Evolutionary conservation across 1,140 invertebrate genomes (phyloP), one percentile per base, ranked within the genome.

Genomic region (Grapholita molesta): DNA sequence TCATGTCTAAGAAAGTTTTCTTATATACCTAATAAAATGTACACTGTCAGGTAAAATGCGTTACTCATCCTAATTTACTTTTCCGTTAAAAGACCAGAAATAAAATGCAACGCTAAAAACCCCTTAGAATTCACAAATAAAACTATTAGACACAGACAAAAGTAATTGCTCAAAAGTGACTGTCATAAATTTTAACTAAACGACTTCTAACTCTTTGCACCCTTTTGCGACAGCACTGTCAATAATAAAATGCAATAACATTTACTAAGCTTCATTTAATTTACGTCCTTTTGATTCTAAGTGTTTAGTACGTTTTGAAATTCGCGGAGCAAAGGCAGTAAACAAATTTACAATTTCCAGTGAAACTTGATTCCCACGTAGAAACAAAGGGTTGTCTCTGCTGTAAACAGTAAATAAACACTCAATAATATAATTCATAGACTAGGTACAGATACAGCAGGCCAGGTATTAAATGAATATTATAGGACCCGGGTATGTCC

Each of bases 311-410:
- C 33, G 33, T 64, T 35, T 25, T 18, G 48, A 69, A 23, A 48
- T 35, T 69, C 71, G 52, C 52, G 30, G 9, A 70, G 66, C 33
- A 74, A 77, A 74, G n/a, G 18, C 42, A 48, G 74, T 78, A 80
- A 76, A 76, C 72, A 80, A 35, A 38, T 66, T 66, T 35, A 32
- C 38, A 23, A 67, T 76, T 70, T 72, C 55, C 70, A 67, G 75
- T 73, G 70, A 73, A 74, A 79, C 67, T 72, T 74, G 66, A 76
- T 73, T 71, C 68, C 55, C 25, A 74, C 70, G 53, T 70, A 32
- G 72, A 64, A 71, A 74, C 71, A 73, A 77, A 74, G 72, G 67
- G 69, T 77, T 72, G 72, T 68, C 72, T 64, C 32, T 28, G 35
- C 55, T 11, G 66, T 32, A 32, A 61, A 61, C 28, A 61, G 55